These are phyloP conservation scores for Eolophus roseicapilla DNA, from an alignment of 2,113 vertebrate species.

Conservation along the genomic window DNA sequence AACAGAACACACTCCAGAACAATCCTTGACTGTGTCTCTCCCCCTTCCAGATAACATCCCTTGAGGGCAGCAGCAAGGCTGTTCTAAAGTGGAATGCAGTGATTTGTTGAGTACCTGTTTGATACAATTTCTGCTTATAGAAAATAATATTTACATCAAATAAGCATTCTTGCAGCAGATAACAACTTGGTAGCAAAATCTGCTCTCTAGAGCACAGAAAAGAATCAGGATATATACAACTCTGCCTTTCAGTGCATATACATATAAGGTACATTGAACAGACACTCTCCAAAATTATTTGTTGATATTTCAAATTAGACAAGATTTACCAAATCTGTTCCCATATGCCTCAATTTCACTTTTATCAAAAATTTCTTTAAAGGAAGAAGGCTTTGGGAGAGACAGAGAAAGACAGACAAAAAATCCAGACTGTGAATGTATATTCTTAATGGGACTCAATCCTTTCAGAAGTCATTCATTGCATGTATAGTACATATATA, in stretches of 20 bases:
- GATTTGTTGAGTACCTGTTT: neutral
- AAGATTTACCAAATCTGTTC: neutral
- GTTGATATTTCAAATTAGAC: neutral
- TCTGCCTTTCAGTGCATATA: neutral
- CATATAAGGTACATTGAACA: neutral
- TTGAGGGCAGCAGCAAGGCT: accelerated
- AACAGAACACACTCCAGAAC: neutral
- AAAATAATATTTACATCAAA: neutral
- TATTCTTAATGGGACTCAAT: neutral
- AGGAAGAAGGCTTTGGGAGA: neutral
- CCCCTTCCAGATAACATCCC: neutral
- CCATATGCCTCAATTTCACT: neutral
- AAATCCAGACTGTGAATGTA: neutral
- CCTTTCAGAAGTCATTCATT: neutral
- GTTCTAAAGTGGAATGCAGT: neutral
- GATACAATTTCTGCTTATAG: neutral
- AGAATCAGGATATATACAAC: neutral
- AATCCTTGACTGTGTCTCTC: neutral
- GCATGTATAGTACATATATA: neutral
- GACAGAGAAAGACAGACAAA: neutral
- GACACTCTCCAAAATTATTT: neutral
- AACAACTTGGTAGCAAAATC: neutral
- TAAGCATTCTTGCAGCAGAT: neutral
- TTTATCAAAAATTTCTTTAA: neutral
- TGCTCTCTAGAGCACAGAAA: neutral